Conservation (phyloP, 2,888 invertebrate species). For the Noctua pronuba region DNA sequence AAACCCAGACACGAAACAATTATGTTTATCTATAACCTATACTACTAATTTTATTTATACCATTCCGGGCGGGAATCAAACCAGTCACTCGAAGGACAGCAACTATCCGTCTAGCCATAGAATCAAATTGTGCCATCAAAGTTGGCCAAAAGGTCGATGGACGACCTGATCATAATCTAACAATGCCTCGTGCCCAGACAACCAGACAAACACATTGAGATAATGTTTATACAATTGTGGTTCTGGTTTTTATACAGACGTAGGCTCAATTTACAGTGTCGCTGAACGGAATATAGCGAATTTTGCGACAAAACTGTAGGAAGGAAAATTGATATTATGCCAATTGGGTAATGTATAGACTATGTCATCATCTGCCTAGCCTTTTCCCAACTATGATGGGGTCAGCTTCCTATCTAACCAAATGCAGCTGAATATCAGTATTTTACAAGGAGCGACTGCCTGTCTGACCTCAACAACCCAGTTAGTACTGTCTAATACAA, state of each 20-base stretch:
- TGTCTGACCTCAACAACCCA: background rate
- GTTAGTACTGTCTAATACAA: background rate
- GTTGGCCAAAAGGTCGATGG: constrained; percentile 23
- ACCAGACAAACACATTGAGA: constrained; percentile 17
- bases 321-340: background rate
- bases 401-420: background rate
- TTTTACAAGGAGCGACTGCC: background rate
- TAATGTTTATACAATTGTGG: constrained; percentile 11
- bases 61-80: background rate
- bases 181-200: constrained; percentile 11
- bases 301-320: background rate
- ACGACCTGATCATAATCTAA: constrained; percentile 1
- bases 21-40: background rate
- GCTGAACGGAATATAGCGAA: background rate
- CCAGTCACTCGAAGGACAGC: background rate
- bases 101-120: constrained; percentile 11
- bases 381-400: background rate
- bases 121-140: constrained; percentile 21
- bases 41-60: background rate
- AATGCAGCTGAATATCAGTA: background rate
- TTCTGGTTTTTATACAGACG: background rate
- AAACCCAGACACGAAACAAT: background rate
- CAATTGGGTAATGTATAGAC: no score
- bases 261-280: background rate
- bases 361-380: no score